phyloP scores from a whole-genome alignment of 2,113 vertebrate species.

The Rissa tridactyla region DNA sequence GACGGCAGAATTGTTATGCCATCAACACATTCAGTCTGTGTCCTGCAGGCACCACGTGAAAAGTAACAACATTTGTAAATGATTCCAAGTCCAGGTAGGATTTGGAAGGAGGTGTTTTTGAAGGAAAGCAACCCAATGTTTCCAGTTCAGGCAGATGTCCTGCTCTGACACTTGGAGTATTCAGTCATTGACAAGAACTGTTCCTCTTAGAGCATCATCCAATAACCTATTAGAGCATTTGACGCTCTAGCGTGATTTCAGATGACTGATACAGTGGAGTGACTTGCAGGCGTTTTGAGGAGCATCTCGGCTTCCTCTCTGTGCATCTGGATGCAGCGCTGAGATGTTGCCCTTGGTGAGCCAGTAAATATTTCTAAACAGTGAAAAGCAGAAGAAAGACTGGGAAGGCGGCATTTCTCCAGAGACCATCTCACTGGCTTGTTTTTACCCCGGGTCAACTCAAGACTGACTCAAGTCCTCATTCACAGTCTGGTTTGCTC shows the following conservation, averaged over 20 bases:
- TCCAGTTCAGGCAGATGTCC: not conserved
- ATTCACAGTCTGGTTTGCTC: not conserved
- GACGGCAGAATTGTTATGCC: not conserved
- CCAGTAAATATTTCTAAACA: not conserved
- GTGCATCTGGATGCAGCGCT: not conserved
- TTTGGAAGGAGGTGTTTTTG: not conserved
- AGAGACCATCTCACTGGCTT: not conserved
- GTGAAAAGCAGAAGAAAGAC: not conserved
- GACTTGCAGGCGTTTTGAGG: not conserved
- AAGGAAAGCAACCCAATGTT: not conserved
- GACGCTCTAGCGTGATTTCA: not conserved
- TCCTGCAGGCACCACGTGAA: not conserved
- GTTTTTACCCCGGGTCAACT: not conserved
- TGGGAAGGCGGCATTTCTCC: accelerated
- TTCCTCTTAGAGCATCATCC: not conserved
- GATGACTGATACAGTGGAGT: not conserved
- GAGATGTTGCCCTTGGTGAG: not conserved
- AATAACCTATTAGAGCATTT: not conserved
- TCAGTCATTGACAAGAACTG: not conserved
- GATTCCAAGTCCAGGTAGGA: not conserved
- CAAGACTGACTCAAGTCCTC: not conserved
- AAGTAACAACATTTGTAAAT: not conserved
- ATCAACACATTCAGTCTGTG: not conserved
- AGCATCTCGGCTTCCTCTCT: not conserved
- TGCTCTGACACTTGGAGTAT: not conserved